Percentiles rank a stretch among this genome's conserved stretches.
Evolutionary conservation across 2,113 vertebrate species (phyloP).

Genomic region (Anoplopoma fimbria): DNA sequence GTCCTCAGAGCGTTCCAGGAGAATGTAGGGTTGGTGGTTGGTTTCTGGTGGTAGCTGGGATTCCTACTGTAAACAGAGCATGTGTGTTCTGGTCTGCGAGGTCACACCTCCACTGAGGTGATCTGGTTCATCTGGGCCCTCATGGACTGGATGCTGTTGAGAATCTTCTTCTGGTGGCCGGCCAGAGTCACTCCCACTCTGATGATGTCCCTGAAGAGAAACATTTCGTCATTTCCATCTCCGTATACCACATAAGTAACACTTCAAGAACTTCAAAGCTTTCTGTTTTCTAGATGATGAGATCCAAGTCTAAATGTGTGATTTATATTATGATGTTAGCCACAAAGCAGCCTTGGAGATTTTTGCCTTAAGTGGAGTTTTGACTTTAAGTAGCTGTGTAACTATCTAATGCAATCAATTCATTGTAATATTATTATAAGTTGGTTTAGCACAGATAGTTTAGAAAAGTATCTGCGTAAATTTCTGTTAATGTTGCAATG

Average conservation of each 20-base stretch:
- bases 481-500: neutral
- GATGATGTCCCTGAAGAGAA: slow-evolving; percentile 91
- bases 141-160: slow-evolving; percentile 99
- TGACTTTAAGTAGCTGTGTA: neutral
- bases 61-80: slow-evolving; percentile 15
- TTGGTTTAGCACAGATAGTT: no score
- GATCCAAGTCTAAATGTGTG: neutral
- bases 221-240: neutral
- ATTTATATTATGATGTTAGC: neutral
- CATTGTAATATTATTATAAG: no score
- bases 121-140: slow-evolving; percentile 99
- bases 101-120: slow-evolving; percentile 97
- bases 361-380: neutral
- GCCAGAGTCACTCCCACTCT: slow-evolving; percentile 94
- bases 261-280: neutral
- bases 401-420: no score
- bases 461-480: neutral
- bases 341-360: neutral
- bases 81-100: slow-evolving; percentile 21
- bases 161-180: slow-evolving; percentile 98
- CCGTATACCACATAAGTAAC: neutral
- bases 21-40: slow-evolving; percentile 8
- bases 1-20: slow-evolving; percentile 26
- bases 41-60: slow-evolving; percentile 20
- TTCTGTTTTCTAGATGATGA: neutral